Base-by-base conservation (phyloP, 1,140 invertebrate species). In the Hyles vespertilio region DNA sequence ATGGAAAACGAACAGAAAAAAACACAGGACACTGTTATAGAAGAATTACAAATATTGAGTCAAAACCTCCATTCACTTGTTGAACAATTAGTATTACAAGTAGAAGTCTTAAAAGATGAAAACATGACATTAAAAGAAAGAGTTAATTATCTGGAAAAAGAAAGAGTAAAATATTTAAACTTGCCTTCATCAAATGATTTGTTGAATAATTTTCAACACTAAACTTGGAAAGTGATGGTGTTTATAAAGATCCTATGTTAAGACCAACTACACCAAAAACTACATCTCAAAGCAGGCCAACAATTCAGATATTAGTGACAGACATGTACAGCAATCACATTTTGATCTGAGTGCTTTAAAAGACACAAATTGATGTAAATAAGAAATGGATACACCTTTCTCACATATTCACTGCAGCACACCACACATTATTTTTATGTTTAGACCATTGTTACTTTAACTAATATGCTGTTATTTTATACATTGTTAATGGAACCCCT, bases 11-110 rank as follows among this genome's bases (percentile, higher is more conserved):
- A 70, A 83, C 84, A 65, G 92, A 91, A 2, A 93, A n/a, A 93
- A 79, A 89, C 91, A 47, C 89, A 91, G 6, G 72, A 80, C 51
- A 89, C 74, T 34, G 91, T 93, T 43, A 89, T 93, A 51, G 92
- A 94, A 75, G 92, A 93, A 75, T 75, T 94, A 43, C 87, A 89
- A 68, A 92, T 86, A 49, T 75, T 91, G 2, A 93, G 91, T 69
- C 85, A 90, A 51, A 92, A 92, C 67, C 70, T 93, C 32, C 82
- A 91, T 63, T 87, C 84, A 10, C 81, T 92, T 40, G 86, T 93
- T 12, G 90, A 89, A 32, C 90, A 91, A 72, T 77, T 94, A 44
- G 74, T 93, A 4, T 77, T 86, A 46, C 90, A 93, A 76, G 75
- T 93, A 11, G 92, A 93, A 66, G 79, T 89, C 3, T 90, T 91